phyloP scores from a whole-genome alignment of 2,888 invertebrate genomes.

The Aphrophora alni region DNA sequence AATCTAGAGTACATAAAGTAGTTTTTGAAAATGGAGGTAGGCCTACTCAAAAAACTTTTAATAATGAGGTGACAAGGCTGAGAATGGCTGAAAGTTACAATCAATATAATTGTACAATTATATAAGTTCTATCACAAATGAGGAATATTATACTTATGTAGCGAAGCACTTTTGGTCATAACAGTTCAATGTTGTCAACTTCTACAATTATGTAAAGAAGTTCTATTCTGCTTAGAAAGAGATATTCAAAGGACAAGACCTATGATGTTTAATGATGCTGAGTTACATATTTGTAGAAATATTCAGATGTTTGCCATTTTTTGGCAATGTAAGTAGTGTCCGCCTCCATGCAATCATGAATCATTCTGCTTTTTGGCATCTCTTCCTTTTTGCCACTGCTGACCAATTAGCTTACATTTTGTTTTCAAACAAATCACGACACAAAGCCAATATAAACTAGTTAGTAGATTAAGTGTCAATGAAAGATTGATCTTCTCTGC shows the following conservation, averaged over 20 bases:
- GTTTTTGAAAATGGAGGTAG: no score
- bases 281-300: not conserved
- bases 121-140: no score
- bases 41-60: no score
- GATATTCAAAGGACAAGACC: not conserved
- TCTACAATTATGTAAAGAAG: no score
- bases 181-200: no score
- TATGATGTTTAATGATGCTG: not conserved
- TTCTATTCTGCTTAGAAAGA: no score
- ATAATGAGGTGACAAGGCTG: no score
- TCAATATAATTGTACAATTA: no score
- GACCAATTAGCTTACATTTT: not conserved
- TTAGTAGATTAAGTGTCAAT: not conserved
- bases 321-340: not conserved
- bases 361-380: not conserved
- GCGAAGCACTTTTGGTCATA: no score
- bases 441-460: not conserved
- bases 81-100: no score
- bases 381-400: not conserved
- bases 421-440: not conserved
- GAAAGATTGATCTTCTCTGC: not conserved
- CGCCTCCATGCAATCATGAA: not conserved
- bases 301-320: not conserved
- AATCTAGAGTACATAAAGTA: no score
- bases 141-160: no score